phyloP scores from a whole-genome alignment of 1,140 invertebrate genomes.

The Pseudobourletiella spinata region DNA sequence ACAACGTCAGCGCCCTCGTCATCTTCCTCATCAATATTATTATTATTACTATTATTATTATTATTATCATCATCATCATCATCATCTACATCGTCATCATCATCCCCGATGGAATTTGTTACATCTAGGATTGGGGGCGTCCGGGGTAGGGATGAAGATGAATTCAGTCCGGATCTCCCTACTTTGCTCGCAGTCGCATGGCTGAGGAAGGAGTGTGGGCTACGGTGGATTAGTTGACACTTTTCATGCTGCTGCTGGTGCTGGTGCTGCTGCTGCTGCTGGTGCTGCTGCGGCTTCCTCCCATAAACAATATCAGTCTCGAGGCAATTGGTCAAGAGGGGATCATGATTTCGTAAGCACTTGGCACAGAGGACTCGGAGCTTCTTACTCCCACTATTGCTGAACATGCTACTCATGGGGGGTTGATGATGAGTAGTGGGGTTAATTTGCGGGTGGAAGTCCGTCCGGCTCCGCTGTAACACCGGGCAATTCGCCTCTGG shows the following conservation, averaged over 20 bases:
- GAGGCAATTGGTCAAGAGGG: slow-evolving; percentile 30
- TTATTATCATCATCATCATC: slow-evolving; percentile 2
- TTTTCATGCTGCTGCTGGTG: neutral
- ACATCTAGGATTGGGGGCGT: neutral
- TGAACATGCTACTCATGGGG: neutral
- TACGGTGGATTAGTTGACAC: slow-evolving; percentile 3
- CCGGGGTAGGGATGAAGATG: neutral
- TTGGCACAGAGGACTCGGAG: slow-evolving; percentile 35
- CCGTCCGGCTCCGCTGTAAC: too few relatives aligned
- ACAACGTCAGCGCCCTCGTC: too few relatives aligned
- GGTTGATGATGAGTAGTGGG: too few relatives aligned
- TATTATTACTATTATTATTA: too few relatives aligned
- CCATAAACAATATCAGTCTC: slow-evolving; percentile 19
- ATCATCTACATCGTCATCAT: neutral
- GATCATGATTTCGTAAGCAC: slow-evolving; percentile 35
- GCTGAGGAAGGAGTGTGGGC: neutral
- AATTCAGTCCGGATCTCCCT: neutral
- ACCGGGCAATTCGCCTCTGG: neutral
- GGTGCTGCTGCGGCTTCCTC: too few relatives aligned
- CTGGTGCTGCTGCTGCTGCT: neutral
- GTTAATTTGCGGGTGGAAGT: neutral
- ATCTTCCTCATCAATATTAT: too few relatives aligned
- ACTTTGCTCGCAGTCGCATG: neutral
- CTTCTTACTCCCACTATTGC: slow-evolving; percentile 13
- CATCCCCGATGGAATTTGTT: neutral